phyloP scores from a whole-genome alignment of 2,113 vertebrate species.

The Dromaius novaehollandiae region DNA sequence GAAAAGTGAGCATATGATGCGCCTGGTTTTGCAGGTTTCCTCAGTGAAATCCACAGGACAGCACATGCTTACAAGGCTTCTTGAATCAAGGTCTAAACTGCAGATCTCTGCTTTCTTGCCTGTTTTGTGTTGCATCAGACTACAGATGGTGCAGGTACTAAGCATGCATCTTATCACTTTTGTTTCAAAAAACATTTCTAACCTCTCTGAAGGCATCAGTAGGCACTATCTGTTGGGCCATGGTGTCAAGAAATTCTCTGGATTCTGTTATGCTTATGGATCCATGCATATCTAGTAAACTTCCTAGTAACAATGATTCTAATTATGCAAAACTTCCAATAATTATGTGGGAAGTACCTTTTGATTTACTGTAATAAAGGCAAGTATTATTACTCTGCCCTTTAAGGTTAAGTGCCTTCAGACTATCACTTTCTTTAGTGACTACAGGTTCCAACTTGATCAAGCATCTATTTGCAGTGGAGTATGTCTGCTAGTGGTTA shows the following conservation, averaged over 20 bases:
- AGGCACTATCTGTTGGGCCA: accelerated
- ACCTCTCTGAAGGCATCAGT: neutral
- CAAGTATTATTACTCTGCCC: neutral
- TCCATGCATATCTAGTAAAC: neutral
- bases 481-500: slow-evolving; percentile 34
- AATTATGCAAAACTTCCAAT: neutral
- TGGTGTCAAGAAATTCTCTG: neutral
- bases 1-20: neutral
- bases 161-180: neutral
- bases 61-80: neutral
- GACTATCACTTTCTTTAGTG: slow-evolving; percentile 38
- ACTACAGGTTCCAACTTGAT: neutral
- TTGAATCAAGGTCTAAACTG: neutral
- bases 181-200: neutral
- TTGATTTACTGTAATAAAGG: neutral
- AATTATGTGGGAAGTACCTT: neutral
- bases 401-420: slow-evolving; percentile 28
- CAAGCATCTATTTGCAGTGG: slow-evolving; percentile 35
- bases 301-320: neutral
- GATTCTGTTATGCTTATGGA: neutral
- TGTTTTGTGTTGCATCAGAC: neutral
- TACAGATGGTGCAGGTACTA: neutral
- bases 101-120: neutral
- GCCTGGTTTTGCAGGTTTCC: neutral
- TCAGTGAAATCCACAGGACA: neutral